Conservation (phyloP, 2,888 invertebrate species). For the Trypoxylon attenuatum region DNA sequence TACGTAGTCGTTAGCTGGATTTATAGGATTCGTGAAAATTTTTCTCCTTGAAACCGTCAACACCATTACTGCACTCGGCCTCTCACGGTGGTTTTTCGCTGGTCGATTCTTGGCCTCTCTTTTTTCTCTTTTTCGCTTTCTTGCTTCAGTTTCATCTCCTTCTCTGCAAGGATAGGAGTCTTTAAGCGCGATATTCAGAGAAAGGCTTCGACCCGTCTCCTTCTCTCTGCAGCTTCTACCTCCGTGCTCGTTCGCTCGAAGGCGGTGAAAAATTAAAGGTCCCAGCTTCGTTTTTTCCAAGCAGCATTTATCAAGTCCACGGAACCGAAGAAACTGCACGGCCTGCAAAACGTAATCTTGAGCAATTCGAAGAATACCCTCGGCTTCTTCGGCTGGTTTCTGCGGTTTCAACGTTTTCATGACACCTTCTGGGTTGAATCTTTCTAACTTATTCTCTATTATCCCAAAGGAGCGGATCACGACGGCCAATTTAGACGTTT, state of each 20-base stretch:
- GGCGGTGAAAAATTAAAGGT: conserved; percentile 64
- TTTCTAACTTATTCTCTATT: conserved; percentile 14
- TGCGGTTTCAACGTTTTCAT: conserved; percentile 40
- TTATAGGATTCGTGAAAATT: conserved; percentile 48
- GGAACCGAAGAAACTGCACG: conserved; percentile 61
- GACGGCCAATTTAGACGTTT: no score
- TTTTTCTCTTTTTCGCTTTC: conserved; percentile 5
- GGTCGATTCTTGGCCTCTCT: neutral
- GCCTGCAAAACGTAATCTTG: conserved; percentile 68
- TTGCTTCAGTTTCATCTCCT: conserved; percentile 4
- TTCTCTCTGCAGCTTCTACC: no score
- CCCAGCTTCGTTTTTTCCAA: conserved; percentile 54
- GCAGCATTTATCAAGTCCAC: conserved; percentile 65
- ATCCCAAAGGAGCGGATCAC: no score
- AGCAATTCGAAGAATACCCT: conserved; percentile 64
- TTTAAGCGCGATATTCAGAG: conserved; percentile 35
- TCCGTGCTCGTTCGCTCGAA: conserved; percentile 26
- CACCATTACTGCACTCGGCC: neutral
- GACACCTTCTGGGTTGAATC: neutral
- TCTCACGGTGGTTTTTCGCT: neutral
- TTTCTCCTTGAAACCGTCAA: conserved; percentile 6
- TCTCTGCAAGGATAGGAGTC: neutral
- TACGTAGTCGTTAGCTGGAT: conserved; percentile 52
- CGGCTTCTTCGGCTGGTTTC: conserved; percentile 45
- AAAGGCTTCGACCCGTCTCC: no score